Percentiles rank a stretch among this genome's conserved stretches.
Conservation (phyloP, 2,797 vertebrate genomes). For the Rhabdophis nuchalis region DNA sequence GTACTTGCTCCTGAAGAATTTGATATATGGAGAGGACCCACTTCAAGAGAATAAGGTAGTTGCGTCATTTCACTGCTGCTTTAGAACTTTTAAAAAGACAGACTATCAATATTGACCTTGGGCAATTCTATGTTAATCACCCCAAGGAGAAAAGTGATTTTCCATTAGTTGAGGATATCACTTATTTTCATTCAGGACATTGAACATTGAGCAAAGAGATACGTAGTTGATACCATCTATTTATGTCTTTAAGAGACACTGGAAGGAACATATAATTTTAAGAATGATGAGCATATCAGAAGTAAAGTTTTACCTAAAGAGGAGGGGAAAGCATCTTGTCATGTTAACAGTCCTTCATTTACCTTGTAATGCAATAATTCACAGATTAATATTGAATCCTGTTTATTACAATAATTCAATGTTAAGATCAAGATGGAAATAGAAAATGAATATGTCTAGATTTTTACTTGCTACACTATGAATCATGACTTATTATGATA, state of each 20-base stretch:
- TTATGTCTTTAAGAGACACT: background rate
- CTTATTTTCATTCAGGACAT: background rate
- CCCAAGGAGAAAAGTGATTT: background rate
- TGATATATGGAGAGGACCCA: background rate
- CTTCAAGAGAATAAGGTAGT: background rate
- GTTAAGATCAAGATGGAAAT: background rate
- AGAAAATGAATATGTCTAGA: background rate
- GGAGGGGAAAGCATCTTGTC: background rate
- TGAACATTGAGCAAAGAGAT: background rate
- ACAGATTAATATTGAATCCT: background rate
- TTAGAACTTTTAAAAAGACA: background rate
- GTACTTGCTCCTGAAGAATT: background rate
- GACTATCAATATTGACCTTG: background rate
- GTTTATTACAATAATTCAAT: background rate
- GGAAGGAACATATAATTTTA: background rate
- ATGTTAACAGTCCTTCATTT: background rate
- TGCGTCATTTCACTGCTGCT: no score
- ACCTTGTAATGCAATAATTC: background rate
- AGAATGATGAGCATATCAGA: background rate
- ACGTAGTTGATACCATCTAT: background rate
- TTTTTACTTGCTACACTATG: background rate
- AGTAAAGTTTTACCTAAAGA: background rate
- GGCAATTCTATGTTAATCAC: background rate
- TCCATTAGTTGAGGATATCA: background rate
- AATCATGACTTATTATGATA: background rate